Conservation (phyloP, 92 coral and sea anemone species). For the Siderastrea radians region DNA sequence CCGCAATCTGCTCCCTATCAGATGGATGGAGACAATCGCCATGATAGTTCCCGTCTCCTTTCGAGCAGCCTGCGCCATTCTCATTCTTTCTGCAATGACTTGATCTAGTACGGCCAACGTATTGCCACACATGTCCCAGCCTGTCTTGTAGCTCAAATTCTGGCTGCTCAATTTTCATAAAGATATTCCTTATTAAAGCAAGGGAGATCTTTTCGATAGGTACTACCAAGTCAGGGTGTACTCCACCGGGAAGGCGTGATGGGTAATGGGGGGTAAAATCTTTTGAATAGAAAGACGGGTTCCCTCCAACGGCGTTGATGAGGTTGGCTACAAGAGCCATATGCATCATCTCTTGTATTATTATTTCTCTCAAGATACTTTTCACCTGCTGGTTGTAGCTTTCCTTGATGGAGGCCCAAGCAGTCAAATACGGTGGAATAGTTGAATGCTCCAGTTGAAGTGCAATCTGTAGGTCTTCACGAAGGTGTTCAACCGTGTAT, state of each 20-base stretch:
- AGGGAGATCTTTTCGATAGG: constrained; percentile 81
- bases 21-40: background rate
- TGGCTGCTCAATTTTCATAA: constrained; percentile 82
- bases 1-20: background rate
- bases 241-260: constrained; percentile 81
- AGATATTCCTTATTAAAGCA: constrained; percentile 76
- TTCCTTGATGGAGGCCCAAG: constrained; percentile 69
- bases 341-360: constrained; percentile 82
- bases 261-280: constrained; percentile 72
- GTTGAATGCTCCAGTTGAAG: constrained; percentile 80
- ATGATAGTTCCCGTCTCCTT: background rate
- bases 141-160: background rate
- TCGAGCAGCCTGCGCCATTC: background rate
- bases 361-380: constrained; percentile 48
- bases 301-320: constrained; percentile 85
- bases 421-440: constrained; percentile 82
- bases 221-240: constrained; percentile 74
- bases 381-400: constrained; percentile 66
- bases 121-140: background rate
- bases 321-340: constrained; percentile 81
- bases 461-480: constrained; percentile 76
- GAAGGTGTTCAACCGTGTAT: constrained; percentile 59
- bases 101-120: background rate
- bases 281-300: constrained; percentile 54
- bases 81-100: background rate